Evolutionary conservation across 2,888 invertebrate species (phyloP), one percentile per base, ranked within the genome.

Genomic region (Apeira syringaria): DNA sequence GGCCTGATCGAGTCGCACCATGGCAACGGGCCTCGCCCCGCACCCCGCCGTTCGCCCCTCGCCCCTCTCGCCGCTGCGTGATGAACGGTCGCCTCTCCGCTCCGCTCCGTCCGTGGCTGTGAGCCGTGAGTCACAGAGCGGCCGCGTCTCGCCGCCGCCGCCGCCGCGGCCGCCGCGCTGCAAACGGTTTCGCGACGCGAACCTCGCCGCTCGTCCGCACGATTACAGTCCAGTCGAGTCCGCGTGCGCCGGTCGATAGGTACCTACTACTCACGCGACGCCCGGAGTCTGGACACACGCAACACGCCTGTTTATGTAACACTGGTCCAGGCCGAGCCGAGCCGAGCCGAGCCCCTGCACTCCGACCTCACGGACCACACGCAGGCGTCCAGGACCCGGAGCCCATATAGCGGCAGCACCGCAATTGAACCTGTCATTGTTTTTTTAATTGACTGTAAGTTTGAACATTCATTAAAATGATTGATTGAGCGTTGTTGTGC

Each of bases 1-100:
- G 94, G 94, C 93, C 93, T 93, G 94, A 94, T 92, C 92, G 53
- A 44, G 56, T 93, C 92, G 92, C 92, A 92, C 93, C 93, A 93
- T 92, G 91, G 92, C 92, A 87, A 88, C 89, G 76, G 63, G 5
- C 8, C 25, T 6, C 25, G 5, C 15, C 15, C 15, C 15, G 2
- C 20, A 20, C 20, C 15, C 15, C 15, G 15, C 15, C n/a, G n/a
- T n/a, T n/a, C n/a, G n/a, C 18, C 64, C 22, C 55, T 51, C 69
- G 61, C 60, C 64, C 66, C 72, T 59, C 68, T 38, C 60, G 37
- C 49, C 59, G 29, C 67, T 12, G 26, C 15, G 1, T 9, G 5
- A 8, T 12, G 25, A 51, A 47, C 47, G 45, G 67, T 33, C 35
- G 58, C 31, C 46, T 48, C 40, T 41, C 43, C 30, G 33, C 17